These are phyloP conservation scores for Sebastes vulpes DNA, from an alignment of 2,797 vertebrate genomes.

Conservation along the genomic window DNA sequence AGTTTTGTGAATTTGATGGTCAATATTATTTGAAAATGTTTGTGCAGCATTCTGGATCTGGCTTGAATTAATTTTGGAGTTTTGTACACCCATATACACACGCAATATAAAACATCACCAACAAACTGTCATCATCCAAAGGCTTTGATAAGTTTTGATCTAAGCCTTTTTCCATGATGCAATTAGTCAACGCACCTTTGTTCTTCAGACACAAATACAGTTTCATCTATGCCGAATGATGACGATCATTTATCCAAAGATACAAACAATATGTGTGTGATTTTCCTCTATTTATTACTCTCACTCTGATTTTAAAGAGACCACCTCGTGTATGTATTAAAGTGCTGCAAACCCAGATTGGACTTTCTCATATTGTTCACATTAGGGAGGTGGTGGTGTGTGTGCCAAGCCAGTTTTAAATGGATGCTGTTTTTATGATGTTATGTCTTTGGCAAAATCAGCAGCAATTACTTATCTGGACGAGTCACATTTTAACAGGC, in stretches of 20 bases:
- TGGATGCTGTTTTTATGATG: slow-evolving; percentile 63
- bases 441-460: slow-evolving; percentile 73
- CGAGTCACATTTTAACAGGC: slow-evolving; percentile 68
- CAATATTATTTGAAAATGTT: background rate
- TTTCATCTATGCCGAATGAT: background rate
- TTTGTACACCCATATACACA: background rate
- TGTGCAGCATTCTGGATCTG: background rate
- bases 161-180: background rate
- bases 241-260: background rate
- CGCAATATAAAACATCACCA: too few relatives aligned
- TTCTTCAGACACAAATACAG: background rate
- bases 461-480: slow-evolving; percentile 72
- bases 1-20: background rate
- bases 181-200: background rate
- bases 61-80: background rate
- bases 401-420: slow-evolving; percentile 57
- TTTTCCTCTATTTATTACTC: slow-evolving; percentile 22
- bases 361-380: slow-evolving; percentile 52
- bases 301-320: slow-evolving; percentile 33
- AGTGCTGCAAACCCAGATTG: slow-evolving; percentile 29
- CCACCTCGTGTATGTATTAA: slow-evolving; percentile 48
- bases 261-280: background rate
- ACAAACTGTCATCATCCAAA: too few relatives aligned
- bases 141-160: background rate
- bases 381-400: slow-evolving; percentile 29